A percentile compares a stretch with the other conserved stretches of the same genome.
Evolutionary conservation across 2,113 vertebrate genomes (phyloP).

Genomic region (Guaruba guarouba): DNA sequence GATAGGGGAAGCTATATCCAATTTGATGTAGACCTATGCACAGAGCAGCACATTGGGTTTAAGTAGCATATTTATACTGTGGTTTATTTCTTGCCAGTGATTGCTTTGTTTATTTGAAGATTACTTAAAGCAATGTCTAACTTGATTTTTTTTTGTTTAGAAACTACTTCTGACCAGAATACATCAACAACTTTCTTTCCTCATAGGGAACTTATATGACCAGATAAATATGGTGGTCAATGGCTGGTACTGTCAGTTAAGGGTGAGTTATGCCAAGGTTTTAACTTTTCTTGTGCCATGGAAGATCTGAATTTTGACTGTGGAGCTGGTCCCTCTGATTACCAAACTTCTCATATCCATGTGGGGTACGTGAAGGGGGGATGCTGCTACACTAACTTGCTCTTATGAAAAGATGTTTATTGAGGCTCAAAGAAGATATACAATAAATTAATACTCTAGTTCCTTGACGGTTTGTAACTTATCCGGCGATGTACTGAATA

Average conservation of each 20-base stretch:
- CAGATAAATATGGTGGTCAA: not conserved
- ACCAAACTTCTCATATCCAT: not conserved
- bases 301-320: not conserved
- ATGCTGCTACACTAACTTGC: not conserved
- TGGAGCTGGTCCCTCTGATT: not conserved
- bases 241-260: not conserved
- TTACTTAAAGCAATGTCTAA: not conserved
- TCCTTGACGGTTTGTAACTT: not conserved
- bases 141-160: not conserved
- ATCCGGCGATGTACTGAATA: not conserved
- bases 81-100: not conserved
- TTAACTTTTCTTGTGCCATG: not conserved
- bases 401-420: not conserved
- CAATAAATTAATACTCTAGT: not conserved
- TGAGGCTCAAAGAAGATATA: not conserved
- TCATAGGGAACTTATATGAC: not conserved
- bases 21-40: not conserved
- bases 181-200: not conserved
- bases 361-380: rapidly evolving
- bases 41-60: not conserved
- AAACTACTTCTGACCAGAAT: not conserved
- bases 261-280: not conserved
- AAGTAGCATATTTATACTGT: not conserved
- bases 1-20: not conserved
- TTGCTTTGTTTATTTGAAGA: not conserved